Percentiles rank a stretch among this genome's conserved stretches.
Evolutionary conservation across 37 sponge, comb jelly and placozoan species (phyloP).

Genomic region (Bolinopsis microptera): DNA sequence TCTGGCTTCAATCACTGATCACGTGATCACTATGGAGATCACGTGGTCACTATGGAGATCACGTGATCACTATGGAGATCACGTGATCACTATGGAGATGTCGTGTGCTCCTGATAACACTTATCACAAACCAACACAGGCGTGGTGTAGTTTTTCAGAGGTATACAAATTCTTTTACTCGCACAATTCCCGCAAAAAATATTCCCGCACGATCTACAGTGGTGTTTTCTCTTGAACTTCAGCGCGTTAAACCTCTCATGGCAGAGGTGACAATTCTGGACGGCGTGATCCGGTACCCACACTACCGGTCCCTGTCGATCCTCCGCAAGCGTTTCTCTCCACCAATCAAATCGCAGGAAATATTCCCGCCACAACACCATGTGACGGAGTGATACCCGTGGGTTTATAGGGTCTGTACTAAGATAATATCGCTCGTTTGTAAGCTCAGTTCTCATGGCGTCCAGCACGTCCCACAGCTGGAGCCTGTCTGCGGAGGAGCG

Average conservation of each 20-base stretch:
- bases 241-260: conserved; percentile 74
- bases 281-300: conserved; percentile 83
- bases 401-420: not conserved
- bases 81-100: too few species aligned
- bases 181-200: conserved; percentile 90
- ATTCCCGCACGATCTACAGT: conserved; percentile 80
- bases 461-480: conserved; percentile 55
- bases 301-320: conserved; percentile 74
- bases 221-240: not conserved
- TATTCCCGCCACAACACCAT: conserved; percentile 92
- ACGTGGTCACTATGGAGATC: too few species aligned
- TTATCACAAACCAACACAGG: conserved; percentile 75
- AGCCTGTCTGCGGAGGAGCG: not conserved
- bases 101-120: conserved; percentile 55
- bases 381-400: conserved; percentile 72
- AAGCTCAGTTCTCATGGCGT: not conserved
- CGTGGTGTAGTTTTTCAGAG: conserved; percentile 73
- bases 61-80: too few species aligned
- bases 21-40: too few species aligned
- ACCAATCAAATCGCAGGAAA: conserved; percentile 83
- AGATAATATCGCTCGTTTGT: not conserved
- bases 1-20: too few species aligned
- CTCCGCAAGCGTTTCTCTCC: conserved; percentile 22
- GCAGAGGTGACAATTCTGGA: conserved; percentile 77
- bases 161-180: conserved; percentile 69